Base-by-base conservation (phyloP, 2,797 vertebrate genomes). In the Rousettus madagascariensis region DNA sequence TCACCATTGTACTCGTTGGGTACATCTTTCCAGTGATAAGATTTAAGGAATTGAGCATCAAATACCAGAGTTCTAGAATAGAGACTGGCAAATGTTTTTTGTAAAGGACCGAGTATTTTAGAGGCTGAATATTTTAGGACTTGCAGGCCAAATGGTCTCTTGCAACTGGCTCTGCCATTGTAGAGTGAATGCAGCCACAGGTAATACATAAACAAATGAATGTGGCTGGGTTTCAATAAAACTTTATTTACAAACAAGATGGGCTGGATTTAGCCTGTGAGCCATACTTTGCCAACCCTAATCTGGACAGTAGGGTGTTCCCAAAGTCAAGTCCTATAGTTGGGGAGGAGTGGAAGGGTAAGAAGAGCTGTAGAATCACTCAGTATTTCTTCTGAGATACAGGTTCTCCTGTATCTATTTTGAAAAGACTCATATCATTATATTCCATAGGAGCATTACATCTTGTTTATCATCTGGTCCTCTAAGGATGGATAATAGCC, bases 381-480 rank as follows among this genome's bases (percentile, higher is more conserved):
- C 1, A 33, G 3, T n/a, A 28, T 53, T 6, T 82, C 51, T 53
- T 17, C 86, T 16, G 20, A 46, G 10, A 22, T 7, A 3, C 22
- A 8, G 83, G 41, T 38, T 78, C 49, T 15, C 72, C 55, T 28
- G 59, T 46, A 11, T 65, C 57, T 59, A 22, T 30, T 36, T 12
- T 26, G 55, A 17, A 63, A 84, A 86, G n/a, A n/a, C 6, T 41
- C 17, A 2, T 13, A 0, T 26, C 11, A 1, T 4, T 8, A n/a
- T 26, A 2, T 63, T 69, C 61, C n/a, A 0, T 5, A 8, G 69
- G 69, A 59, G 11, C 13, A 3, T n/a, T 17, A 24, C 0, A 1
- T 53, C 61, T 41, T 36, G 30, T 24, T 82, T 28, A 10, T 36
- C 2, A 1, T 13, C n/a, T 13, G 33, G 30, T 63, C 19, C 77